Percentiles rank a stretch among this genome's conserved stretches.
phyloP scores from a whole-genome alignment of 2,888 invertebrate genomes.

The Acleris holmiana region DNA sequence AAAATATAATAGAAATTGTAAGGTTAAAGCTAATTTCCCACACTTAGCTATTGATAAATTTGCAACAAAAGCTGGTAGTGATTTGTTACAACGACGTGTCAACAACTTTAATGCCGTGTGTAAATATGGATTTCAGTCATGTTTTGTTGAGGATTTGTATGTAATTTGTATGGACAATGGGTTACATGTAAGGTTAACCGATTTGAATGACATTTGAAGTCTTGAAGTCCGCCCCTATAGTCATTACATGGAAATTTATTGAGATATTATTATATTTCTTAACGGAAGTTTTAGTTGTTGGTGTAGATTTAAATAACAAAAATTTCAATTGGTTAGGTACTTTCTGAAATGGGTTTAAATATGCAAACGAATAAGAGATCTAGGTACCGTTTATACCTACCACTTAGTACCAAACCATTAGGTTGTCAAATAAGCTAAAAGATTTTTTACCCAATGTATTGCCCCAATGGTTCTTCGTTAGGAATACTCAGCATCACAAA shows the following conservation, averaged over 20 bases:
- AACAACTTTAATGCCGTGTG: conserved; percentile 52
- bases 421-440: no score
- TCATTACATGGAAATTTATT: conserved; percentile 9
- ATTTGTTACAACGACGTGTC: conserved; percentile 68
- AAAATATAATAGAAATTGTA: conserved; percentile 67
- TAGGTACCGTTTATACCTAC: no score
- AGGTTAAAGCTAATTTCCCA: conserved; percentile 71
- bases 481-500: no score
- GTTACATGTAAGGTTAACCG: conserved; percentile 31
- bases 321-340: no score
- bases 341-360: no score
- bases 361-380: no score
- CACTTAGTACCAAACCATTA: no score
- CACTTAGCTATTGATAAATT: conserved; percentile 64
- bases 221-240: conserved; percentile 17
- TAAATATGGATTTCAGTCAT: conserved; percentile 55
- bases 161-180: conserved; percentile 26
- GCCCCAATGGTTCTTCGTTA: no score
- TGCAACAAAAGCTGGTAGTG: conserved; percentile 55
- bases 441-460: no score
- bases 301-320: no score
- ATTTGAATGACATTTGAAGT: conserved; percentile 3
- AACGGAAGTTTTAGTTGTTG: background rate
- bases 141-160: conserved; percentile 22
- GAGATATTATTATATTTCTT: background rate